Evolutionary conservation across 2,888 invertebrate species (phyloP), one percentile per base, ranked within the genome.

Genomic region (Ypsolopha sequella): DNA sequence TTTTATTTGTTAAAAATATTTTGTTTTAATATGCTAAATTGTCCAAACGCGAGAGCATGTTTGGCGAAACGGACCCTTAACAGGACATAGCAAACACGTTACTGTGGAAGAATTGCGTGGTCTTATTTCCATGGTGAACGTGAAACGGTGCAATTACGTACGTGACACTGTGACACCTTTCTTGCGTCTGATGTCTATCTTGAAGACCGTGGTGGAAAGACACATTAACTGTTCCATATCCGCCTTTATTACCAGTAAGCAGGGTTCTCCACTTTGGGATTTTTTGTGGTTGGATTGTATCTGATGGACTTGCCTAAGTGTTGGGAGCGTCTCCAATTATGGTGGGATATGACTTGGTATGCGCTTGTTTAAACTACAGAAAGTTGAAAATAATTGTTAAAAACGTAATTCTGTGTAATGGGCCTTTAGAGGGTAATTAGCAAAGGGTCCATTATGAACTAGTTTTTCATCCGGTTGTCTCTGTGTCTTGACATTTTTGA

Each of bases 261-360:
- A 24, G 24, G 24, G 24, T 24, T 24, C 24, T 24, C 4, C 24
- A 24, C 4, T 4, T 24, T 24, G 24, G 24, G 24, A 24, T 24
- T 24, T 24, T 24, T 24, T 24, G 2, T 24, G 24, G 24, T 24
- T 24, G 24, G 24, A 24, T 24, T 24, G 14, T 43, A 43, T 14
- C 24, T 43, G 43, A 24, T 43, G 43, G 2, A 24, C 24, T 41
- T 54, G 56, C 60, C 55, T 62, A 58, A 11, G 47, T 66, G 72
- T 73, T 75, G 71, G 76, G 71, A 73, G 71, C 64, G 60, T 65
- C 68, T 65, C 73, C 78, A 80, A 80, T 80, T 80, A 80, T 69
- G 61, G 56, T 56, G 34, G 57, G 10, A 36, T 52, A 36, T 36
- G 47, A 36, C 13, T 14, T 13, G 47, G 11, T 9, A 7, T 7